Evolutionary conservation across 2,888 invertebrate genomes (phyloP).

Genomic region (Chydorus sphaericus): DNA sequence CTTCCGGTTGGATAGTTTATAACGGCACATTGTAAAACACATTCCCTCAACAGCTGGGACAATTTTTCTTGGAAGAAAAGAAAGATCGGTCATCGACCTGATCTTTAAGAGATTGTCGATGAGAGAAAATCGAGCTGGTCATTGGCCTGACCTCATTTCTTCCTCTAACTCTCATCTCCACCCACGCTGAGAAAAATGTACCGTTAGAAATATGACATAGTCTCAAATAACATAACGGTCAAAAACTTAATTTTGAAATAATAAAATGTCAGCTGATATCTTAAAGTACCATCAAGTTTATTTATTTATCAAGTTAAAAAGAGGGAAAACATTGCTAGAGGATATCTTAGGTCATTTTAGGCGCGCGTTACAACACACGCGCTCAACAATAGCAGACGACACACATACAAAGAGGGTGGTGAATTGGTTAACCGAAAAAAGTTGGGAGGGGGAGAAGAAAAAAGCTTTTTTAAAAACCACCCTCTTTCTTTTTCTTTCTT

Average conservation of each 20-base stretch:
- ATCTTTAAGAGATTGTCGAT: too few species aligned
- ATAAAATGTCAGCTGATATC: too few species aligned
- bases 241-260: too few species aligned
- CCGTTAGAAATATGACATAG: neutral
- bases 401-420: neutral
- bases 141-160: slow-evolving; percentile 4
- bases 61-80: neutral
- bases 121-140: neutral
- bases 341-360: too few species aligned
- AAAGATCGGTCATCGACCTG: slow-evolving; percentile 1
- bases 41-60: neutral
- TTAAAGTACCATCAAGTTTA: too few species aligned
- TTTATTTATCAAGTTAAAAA: too few species aligned
- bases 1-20: neutral
- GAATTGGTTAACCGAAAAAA: neutral
- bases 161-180: neutral
- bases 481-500: neutral
- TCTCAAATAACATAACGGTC: too few species aligned
- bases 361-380: too few species aligned
- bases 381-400: too few species aligned
- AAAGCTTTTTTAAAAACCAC: neutral
- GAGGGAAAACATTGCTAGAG: neutral
- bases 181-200: neutral
- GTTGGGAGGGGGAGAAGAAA: neutral
- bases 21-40: neutral